Evolutionary conservation across 2,797 vertebrate genomes (phyloP).

Genomic region (Alcedo quadribrachys): DNA sequence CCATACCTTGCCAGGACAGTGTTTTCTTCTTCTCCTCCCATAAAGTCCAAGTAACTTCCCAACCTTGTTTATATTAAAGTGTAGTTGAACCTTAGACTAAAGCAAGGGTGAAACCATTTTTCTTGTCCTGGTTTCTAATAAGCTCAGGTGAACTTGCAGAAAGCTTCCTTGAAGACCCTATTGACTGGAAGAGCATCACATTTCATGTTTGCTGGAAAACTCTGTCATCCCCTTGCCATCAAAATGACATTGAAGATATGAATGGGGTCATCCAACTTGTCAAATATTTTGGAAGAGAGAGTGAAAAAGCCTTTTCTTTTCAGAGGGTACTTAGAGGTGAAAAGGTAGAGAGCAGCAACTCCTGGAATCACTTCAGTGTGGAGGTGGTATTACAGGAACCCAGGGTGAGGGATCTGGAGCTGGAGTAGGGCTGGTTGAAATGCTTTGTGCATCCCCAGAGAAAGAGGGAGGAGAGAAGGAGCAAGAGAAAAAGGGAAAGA

Average conservation of each 20-base stretch:
- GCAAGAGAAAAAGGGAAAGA: background rate
- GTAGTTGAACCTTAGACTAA: background rate
- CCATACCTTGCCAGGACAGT: background rate
- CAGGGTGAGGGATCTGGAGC: background rate
- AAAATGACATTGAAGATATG: conserved; percentile 10
- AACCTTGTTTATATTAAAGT: background rate
- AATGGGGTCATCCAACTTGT: conserved; percentile 8
- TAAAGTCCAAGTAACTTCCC: background rate
- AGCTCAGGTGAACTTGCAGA: background rate
- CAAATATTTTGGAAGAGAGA: conserved; percentile 24
- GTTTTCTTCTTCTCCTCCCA: background rate
- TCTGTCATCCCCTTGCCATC: conserved; percentile 3
- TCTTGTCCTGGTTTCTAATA: background rate
- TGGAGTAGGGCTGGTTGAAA: background rate
- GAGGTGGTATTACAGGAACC: background rate
- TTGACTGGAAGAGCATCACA: conserved; percentile 4
- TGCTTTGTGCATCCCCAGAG: conserved; percentile 37
- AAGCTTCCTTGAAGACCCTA: background rate
- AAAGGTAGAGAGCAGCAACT: conserved; percentile 16
- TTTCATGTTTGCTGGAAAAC: conserved; percentile 46
- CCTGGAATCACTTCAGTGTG: background rate
- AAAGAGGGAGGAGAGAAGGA: background rate
- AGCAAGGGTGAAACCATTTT: background rate
- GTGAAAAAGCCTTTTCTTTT: conserved; percentile 29
- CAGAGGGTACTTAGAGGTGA: conserved; percentile 11